Percentiles rank a stretch among this genome's conserved stretches.
Conservation (phyloP, 2,888 invertebrate species). For the Onchidella celtica region DNA sequence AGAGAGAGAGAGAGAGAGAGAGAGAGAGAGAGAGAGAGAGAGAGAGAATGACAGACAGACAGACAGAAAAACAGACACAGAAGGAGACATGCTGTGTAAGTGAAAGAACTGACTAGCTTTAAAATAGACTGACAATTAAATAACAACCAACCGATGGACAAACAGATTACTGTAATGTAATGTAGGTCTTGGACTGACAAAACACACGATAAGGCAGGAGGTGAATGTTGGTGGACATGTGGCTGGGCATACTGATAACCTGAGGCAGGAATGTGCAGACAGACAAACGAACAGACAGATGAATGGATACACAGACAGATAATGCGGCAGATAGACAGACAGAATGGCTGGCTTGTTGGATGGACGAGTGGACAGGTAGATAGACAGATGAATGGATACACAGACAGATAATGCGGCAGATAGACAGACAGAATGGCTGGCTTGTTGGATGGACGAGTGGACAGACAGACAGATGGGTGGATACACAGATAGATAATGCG, state of each 20-base stretch:
- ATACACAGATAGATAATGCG: neutral
- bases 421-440: constrained; percentile 11
- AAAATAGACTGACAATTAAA: neutral
- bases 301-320: neutral
- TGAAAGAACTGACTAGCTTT: no score
- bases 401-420: neutral
- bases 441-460: neutral
- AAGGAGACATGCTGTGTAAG: neutral
- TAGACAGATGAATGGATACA: neutral
- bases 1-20: constrained; percentile 18
- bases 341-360: neutral
- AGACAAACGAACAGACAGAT: neutral
- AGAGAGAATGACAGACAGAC: neutral
- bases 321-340: constrained; percentile 15
- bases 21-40: constrained; percentile 29
- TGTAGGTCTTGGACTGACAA: neutral
- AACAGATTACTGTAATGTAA: neutral
- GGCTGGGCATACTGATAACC: no score
- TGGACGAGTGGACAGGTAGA: neutral
- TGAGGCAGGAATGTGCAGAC: no score
- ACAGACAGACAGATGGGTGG: neutral
- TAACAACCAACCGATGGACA: neutral
- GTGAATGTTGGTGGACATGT: no score
- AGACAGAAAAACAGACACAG: neutral
- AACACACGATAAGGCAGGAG: neutral